Conservation (phyloP, 2,888 invertebrate species). For the Neria commutata region DNA sequence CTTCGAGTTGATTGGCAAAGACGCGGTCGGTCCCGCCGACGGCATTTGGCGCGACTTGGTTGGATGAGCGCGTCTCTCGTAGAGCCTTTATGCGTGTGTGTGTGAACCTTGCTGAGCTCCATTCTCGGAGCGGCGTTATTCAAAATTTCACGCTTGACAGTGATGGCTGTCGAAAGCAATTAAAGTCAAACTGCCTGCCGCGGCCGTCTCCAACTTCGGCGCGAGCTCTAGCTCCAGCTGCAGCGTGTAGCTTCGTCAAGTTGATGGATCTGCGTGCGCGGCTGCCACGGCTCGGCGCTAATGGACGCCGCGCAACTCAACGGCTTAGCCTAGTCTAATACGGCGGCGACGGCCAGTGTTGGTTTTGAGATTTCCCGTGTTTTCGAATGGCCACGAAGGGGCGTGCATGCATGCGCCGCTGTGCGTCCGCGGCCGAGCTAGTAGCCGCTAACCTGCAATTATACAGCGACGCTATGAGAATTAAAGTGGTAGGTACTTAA, state of each 20-base stretch:
- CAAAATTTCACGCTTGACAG: slow-evolving; percentile 35
- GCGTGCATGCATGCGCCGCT: neutral
- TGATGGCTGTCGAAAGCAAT: slow-evolving; percentile 60
- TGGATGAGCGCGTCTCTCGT: neutral
- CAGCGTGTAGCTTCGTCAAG: no score
- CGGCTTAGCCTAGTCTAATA: no score
- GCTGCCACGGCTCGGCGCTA: neutral
- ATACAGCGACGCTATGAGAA: no score
- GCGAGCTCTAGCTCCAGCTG: no score
- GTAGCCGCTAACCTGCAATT: neutral
- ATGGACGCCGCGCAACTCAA: neutral
- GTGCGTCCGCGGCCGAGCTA: no score
- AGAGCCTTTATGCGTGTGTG: no score
- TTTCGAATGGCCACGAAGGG: neutral
- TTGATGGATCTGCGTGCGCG: neutral
- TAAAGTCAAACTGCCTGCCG: slow-evolving; percentile 59
- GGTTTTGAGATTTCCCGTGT: neutral
- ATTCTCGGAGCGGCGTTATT: no score
- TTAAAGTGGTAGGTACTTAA: neutral
- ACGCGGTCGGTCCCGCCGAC: neutral
- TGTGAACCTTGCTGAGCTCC: no score
- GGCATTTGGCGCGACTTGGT: neutral
- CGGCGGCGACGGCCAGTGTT: no score
- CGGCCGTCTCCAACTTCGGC: no score
- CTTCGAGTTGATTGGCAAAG: slow-evolving; percentile 2